Evolutionary conservation across 2,888 invertebrate species (phyloP).

Genomic region (Melinaea marsaeus): DNA sequence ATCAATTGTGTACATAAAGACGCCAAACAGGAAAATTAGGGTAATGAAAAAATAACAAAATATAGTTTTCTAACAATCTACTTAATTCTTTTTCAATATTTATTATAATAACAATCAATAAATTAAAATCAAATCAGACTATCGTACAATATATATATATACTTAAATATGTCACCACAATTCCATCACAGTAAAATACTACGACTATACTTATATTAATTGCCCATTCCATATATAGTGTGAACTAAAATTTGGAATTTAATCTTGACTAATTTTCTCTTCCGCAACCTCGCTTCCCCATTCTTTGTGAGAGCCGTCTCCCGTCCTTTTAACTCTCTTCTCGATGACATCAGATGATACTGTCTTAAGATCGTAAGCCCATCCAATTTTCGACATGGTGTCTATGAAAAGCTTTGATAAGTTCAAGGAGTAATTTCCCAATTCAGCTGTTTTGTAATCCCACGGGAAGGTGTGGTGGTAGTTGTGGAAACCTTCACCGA

Average conservation of each 20-base stretch:
- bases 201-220: conserved; percentile 4
- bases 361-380: conserved; percentile 91
- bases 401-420: conserved; percentile 87
- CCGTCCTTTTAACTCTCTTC: conserved; percentile 84
- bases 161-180: conserved; percentile 32
- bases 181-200: conserved; percentile 24
- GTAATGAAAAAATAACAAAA: conserved; percentile 13
- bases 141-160: conserved; percentile 17
- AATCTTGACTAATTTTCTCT: conserved; percentile 15
- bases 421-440: conserved; percentile 84
- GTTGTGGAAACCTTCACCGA: conserved; percentile 92
- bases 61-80: conserved; percentile 17
- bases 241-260: conserved; percentile 8
- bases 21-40: conserved; percentile 7
- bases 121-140: conserved; percentile 23
- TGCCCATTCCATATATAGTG: conserved; percentile 7
- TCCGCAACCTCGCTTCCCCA: conserved; percentile 76
- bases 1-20: conserved; percentile 14
- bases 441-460: conserved; percentile 90
- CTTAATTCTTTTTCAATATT: conserved; percentile 17
- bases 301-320: conserved; percentile 83
- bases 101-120: conserved; percentile 21
- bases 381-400: conserved; percentile 87
- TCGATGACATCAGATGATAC: conserved; percentile 83
- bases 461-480: conserved; percentile 92